Base-by-base conservation (phyloP, 2,797 vertebrate species). In the Gallinago solitaria region DNA sequence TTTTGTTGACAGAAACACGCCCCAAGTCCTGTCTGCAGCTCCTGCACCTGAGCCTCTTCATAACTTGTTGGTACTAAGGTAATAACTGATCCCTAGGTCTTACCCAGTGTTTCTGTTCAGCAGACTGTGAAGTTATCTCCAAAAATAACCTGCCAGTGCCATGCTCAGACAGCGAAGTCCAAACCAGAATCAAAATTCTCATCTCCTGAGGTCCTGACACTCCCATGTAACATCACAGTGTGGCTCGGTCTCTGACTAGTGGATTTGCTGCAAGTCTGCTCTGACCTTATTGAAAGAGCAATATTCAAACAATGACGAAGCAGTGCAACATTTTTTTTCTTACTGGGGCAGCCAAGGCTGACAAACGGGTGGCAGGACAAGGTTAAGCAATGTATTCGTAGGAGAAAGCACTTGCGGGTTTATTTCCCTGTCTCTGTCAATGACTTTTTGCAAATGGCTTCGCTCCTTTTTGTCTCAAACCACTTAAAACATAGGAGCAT, bases 261-360 rank as follows among this genome's bases (percentile, higher is more conserved):
- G 68, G 70, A 53, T 95, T 86, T 70, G 85, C 84, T 93, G 79
- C 54, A 78, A 92, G 37, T 88, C 86, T 87, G 61, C 92, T 74
- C 76, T 93, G 82, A 94, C 93, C 92, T 89, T 96, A 89, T 21
- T 30, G 81, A 91, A 93, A 93, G 83, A 81, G 82, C 79, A 94
- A 75, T 75, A 85, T 69, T 56, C 90, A 85, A 92, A 87, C 65
- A 89, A 69, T 92, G 92, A 94, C 73, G 7, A 87, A 95, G 93
- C 81, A 95, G 33, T 35, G 57, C 65, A 94, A 39, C 47, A 37
- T 57, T 75, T 75, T 93, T 59, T 85, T 79, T 64, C 61, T 61
- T 80, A 33, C 2, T 81, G 21, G 73, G 57, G 82, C 73, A 89
- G 75, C 75, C 69, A 87, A 47, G 50, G 81, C 48, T 89, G 81